These are phyloP conservation scores for Pemphigus obesinymphae DNA, from an alignment of 1,140 invertebrate species.

Conservation along the genomic window DNA sequence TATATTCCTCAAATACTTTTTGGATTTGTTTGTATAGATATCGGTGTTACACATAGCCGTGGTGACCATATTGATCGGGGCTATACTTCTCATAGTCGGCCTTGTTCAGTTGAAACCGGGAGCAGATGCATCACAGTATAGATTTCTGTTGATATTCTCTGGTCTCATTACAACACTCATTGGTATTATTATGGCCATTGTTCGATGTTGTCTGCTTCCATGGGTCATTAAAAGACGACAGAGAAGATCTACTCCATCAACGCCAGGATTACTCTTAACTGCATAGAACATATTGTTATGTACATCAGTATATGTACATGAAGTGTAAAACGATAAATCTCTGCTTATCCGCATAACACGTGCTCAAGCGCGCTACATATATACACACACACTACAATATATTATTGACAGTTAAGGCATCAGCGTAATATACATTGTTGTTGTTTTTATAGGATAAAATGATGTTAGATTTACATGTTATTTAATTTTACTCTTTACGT, in stretches of 20 bases:
- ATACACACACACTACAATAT: background rate
- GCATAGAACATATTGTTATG: background rate
- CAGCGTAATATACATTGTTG: background rate
- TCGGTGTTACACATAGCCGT: slow-evolving; percentile 70
- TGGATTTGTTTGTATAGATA: slow-evolving; percentile 52
- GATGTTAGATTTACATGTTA: background rate
- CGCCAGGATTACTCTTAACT: slow-evolving; percentile 10
- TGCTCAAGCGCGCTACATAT: too few species aligned
- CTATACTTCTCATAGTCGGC: slow-evolving; percentile 71
- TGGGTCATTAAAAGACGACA: slow-evolving; percentile 43
- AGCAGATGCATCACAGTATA: slow-evolving; percentile 70
- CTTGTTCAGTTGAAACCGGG: slow-evolving; percentile 74
- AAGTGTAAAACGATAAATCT: background rate
- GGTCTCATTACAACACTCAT: slow-evolving; percentile 50
- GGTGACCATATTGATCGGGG: slow-evolving; percentile 67
- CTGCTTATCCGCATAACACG: background rate
- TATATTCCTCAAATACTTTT: background rate
- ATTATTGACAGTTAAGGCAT: background rate
- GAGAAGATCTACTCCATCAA: slow-evolving; percentile 13
- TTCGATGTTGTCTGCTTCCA: slow-evolving; percentile 47
- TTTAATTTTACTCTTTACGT: background rate
- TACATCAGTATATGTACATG: background rate
- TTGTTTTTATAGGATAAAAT: background rate
- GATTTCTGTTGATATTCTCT: slow-evolving; percentile 63
- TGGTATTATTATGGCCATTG: slow-evolving; percentile 48